A percentile compares a stretch with the other conserved stretches of the same genome.
phyloP scores from a whole-genome alignment of 2,797 vertebrate species.

The Chelmon rostratus region DNA sequence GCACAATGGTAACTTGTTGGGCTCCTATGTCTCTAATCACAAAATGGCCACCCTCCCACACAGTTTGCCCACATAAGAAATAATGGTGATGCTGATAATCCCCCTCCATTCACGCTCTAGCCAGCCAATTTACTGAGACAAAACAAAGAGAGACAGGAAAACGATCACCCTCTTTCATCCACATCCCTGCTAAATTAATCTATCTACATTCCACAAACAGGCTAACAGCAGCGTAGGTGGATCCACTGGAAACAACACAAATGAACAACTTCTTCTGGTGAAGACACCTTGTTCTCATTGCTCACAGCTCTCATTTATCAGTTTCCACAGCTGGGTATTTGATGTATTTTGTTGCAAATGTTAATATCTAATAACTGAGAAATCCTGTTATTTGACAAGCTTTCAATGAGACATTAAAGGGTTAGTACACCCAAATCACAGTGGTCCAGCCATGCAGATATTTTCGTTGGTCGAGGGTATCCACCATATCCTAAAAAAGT shows the following conservation, averaged over 20 bases:
- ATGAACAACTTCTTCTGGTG: conserved; percentile 3
- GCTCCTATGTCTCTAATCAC: conserved; percentile 12
- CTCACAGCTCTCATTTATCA: conserved; percentile 1
- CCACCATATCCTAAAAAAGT: too few relatives aligned
- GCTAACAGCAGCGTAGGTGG: conserved; percentile 33
- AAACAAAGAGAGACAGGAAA: conserved; percentile 39
- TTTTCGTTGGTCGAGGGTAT: too few relatives aligned
- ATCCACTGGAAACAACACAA: conserved; percentile 6
- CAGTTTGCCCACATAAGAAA: conserved; percentile 39
- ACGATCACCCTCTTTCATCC: conserved; percentile 37
- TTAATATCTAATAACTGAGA: background rate
- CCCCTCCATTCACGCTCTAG: conserved; percentile 38
- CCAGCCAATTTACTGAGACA: conserved; percentile 40
- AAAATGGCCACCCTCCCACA: conserved; percentile 43
- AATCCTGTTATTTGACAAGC: background rate
- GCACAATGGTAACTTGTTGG: background rate
- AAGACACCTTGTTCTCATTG: background rate
- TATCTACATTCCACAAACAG: conserved; percentile 36
- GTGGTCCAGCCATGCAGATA: background rate
- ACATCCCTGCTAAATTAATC: conserved; percentile 40
- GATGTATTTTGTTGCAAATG: background rate
- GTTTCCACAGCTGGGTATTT: background rate
- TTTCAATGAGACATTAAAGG: background rate
- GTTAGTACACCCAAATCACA: background rate
- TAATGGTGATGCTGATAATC: conserved; percentile 50